Evolutionary conservation across 1,140 invertebrate species (phyloP), one percentile per base, ranked within the genome.

Genomic region (Drosophila subobscura): DNA sequence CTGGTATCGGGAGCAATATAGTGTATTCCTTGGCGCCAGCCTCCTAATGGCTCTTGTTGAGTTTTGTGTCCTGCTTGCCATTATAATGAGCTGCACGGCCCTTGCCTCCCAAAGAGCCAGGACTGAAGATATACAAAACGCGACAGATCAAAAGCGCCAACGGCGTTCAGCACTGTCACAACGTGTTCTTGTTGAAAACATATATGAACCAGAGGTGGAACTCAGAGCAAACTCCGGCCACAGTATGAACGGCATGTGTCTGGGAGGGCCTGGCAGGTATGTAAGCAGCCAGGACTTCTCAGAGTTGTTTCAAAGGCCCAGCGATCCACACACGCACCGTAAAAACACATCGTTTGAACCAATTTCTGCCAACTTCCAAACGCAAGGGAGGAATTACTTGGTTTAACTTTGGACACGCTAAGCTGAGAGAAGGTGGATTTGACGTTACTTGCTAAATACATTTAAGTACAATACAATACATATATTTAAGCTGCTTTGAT

Each of bases 1-100:
- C 57, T 97, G 96, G 96, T 95, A 96, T 60, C 93, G 95, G 46
- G 93, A 95, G 37, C 96, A 97, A 77, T 96, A 95, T 40, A 90
- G 96, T 8, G 92, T 96, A 44, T 94, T 97, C 64, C 92, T 97
- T 37, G 92, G 93, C 3, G 93, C 94, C 25, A 93, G 95, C 4
- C 92, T 96, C 23, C 91, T 94, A 0, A 88, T 95, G 8, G 94
- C 95, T 3, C 75, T 96, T 7, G 92, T 96, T 27, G 95, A 96
- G 92, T 93, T 96, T 44, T 93, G 93, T 41, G 94, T 95, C 0
- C 91, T 96, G 5, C 91, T 96, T 2, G 94, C 93, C 78, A 95
- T 95, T 0, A 93, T 96, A 20, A 92, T 96, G 25, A 94, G 94
- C 0, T 96, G 95, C 77, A 94, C 95, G 2, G 93, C 93, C 47